Evolutionary conservation across 1,140 invertebrate species (phyloP).

Genomic region (Drosophila melanica): DNA sequence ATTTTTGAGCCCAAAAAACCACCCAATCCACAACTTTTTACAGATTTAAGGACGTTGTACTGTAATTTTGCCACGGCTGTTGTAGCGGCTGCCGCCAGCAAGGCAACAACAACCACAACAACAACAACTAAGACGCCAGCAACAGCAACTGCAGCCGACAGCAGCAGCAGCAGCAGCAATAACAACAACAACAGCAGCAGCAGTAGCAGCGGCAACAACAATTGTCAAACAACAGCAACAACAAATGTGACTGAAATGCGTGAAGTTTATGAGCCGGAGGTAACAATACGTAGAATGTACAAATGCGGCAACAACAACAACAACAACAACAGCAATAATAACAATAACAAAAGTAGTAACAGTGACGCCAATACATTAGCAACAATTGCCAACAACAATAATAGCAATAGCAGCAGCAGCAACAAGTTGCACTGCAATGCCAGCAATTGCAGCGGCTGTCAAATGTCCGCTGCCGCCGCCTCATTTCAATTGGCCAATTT

Average conservation of each 20-base stretch:
- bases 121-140: constrained; percentile 39
- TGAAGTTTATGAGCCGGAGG: constrained; percentile 75
- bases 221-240: constrained; percentile 16
- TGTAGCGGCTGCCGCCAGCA: constrained; percentile 73
- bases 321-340: constrained; percentile 16
- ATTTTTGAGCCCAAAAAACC: constrained; percentile 66
- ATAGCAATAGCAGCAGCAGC: constrained; percentile 25
- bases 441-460: constrained; percentile 71
- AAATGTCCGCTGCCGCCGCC: constrained; percentile 77
- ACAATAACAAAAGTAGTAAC: neutral
- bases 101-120: constrained; percentile 23
- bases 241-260: constrained; percentile 37
- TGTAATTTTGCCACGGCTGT: constrained; percentile 83
- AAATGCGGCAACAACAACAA: constrained; percentile 64
- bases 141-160: constrained; percentile 20
- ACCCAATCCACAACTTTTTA: constrained; percentile 77
- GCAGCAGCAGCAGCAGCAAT: constrained; percentile 41
- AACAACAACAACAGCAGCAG: constrained; percentile 38
- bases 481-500: constrained; percentile 79
- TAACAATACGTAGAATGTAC: constrained; percentile 79
- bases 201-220: constrained; percentile 11
- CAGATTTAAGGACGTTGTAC: constrained; percentile 84
- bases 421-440: constrained; percentile 53
- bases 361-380: constrained; percentile 25
- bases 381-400: constrained; percentile 6